Evolutionary conservation across 2,113 vertebrate species (phyloP).

Genomic region (Apus apus): DNA sequence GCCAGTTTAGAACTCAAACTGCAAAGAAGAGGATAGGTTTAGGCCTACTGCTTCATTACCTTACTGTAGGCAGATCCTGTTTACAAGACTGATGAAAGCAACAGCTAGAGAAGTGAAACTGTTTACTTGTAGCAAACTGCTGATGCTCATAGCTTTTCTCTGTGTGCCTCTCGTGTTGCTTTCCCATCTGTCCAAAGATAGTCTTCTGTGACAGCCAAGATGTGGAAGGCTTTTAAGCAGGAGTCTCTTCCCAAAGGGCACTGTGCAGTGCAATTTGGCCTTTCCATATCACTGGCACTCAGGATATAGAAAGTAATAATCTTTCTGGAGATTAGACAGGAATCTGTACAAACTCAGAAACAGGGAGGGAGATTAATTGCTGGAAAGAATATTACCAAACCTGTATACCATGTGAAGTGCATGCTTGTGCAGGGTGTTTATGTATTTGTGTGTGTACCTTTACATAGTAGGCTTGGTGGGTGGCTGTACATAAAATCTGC

Average conservation of each 20-base stretch:
- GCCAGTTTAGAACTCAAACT: neutral
- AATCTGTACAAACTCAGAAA: neutral
- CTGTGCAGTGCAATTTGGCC: neutral
- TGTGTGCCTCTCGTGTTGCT: conserved; percentile 46
- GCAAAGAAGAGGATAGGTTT: neutral
- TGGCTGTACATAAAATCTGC: neutral
- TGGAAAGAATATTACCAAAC: neutral
- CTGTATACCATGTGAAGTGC: neutral
- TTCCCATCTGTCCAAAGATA: conserved; percentile 65
- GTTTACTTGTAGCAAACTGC: conserved; percentile 62
- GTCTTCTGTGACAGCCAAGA: conserved; percentile 5
- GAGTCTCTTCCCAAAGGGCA: conserved; percentile 53
- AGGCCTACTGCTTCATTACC: neutral
- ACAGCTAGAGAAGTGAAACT: conserved; percentile 47
- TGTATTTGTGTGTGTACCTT: neutral
- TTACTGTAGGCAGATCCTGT: conserved; percentile 1
- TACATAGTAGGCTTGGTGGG: neutral
- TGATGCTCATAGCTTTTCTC: conserved; percentile 64
- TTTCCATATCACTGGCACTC: conserved; percentile 1
- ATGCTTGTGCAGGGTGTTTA: neutral
- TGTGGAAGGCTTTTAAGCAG: conserved; percentile 38
- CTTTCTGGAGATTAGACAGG: conserved; percentile 15
- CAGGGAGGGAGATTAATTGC: neutral
- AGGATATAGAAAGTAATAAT: neutral
- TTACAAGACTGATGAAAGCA: conserved; percentile 28